Conservation (phyloP, 2,797 vertebrate species). For the Cyprinodon diabolis region DNA sequence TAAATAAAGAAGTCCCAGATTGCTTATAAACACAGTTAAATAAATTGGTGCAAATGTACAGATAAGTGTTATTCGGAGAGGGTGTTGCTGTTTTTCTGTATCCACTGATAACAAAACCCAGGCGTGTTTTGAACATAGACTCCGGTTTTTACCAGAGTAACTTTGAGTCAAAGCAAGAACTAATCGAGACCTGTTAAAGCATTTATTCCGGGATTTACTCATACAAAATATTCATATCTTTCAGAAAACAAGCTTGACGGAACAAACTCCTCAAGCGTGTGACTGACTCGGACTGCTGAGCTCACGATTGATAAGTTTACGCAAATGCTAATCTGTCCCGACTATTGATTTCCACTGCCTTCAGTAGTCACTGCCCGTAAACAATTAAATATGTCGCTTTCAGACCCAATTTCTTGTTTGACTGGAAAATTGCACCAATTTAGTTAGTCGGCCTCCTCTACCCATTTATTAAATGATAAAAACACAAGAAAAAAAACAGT, state of each 20-base stretch:
- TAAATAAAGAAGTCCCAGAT: slow-evolving; percentile 56
- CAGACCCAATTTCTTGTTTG: slow-evolving; percentile 34
- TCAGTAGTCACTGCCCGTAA: slow-evolving; percentile 50
- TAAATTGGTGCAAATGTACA: slow-evolving; percentile 59
- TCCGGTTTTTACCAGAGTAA: slow-evolving; percentile 18
- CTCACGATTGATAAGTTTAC: slow-evolving; percentile 40
- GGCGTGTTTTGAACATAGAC: slow-evolving; percentile 21
- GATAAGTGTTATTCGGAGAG: slow-evolving; percentile 29
- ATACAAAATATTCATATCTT: slow-evolving; percentile 11
- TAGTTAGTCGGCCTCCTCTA: slow-evolving; percentile 26
- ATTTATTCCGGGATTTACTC: slow-evolving; percentile 21
- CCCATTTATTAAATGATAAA: slow-evolving; percentile 38
- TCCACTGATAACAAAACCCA: slow-evolving; percentile 22
- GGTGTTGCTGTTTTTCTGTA: slow-evolving; percentile 18
- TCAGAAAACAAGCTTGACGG: slow-evolving; percentile 24
- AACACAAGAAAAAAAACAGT: slow-evolving; percentile 37
- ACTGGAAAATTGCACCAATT: slow-evolving; percentile 52
- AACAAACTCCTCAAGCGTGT: slow-evolving; percentile 13
- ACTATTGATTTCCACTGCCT: slow-evolving; percentile 52
- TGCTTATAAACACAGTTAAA: slow-evolving; percentile 53
- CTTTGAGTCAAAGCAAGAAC: slow-evolving; percentile 12
- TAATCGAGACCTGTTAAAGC: slow-evolving; percentile 10
- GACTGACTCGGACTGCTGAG: slow-evolving; percentile 15
- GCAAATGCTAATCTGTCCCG: slow-evolving; percentile 37
- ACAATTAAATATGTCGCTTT: slow-evolving; percentile 24